Evolutionary conservation across 2,797 vertebrate species (phyloP).

Genomic region (Neostethus bicornis): DNA sequence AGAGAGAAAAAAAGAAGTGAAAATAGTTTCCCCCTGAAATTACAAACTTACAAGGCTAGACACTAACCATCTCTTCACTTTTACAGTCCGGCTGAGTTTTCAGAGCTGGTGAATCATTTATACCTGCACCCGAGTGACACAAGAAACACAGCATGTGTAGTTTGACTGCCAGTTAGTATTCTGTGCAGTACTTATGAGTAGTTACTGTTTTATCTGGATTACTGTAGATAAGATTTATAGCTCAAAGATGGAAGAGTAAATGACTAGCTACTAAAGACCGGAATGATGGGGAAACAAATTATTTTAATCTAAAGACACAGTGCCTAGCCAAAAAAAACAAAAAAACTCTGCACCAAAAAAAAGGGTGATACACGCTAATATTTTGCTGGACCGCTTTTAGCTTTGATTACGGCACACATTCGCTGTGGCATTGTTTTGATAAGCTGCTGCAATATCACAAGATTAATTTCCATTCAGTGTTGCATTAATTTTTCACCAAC

Average conservation of each 20-base stretch:
- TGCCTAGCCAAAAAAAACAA: no score
- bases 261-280: no score
- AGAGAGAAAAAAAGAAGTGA: slow-evolving; percentile 28
- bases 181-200: not conserved
- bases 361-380: no score
- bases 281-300: no score
- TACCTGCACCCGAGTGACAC: slow-evolving; percentile 39
- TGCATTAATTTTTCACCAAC: no score
- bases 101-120: slow-evolving; percentile 31
- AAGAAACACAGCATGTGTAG: slow-evolving; percentile 22
- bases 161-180: slow-evolving; percentile 8
- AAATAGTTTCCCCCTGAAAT: slow-evolving; percentile 22
- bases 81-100: slow-evolving; percentile 40
- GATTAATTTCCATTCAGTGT: no score
- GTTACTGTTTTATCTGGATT: not conserved
- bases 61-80: slow-evolving; percentile 11
- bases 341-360: no score
- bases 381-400: no score
- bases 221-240: not conserved
- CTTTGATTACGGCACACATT: no score
- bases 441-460: no score
- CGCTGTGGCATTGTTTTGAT: no score
- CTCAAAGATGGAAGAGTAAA: not conserved
- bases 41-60: slow-evolving; percentile 16
- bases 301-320: no score